Evolutionary conservation across 2,797 vertebrate genomes (phyloP), one percentile per base, ranked within the genome.

Genomic region (Kryptolebias ocellatus): DNA sequence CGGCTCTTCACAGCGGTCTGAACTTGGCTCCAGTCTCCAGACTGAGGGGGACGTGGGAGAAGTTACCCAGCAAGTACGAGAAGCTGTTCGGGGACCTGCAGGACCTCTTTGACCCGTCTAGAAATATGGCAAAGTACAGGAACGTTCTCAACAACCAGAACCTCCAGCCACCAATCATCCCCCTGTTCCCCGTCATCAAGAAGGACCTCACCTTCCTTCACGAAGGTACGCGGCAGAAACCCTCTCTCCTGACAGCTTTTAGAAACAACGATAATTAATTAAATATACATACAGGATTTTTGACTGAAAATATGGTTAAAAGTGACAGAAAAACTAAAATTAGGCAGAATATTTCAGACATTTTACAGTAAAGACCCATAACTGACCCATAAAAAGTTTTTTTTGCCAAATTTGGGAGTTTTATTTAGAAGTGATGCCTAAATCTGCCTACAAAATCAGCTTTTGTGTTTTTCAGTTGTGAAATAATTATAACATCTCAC

Each of bases 71-170:
- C 90, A 99, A 99, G 80, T 99, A 99, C 1, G 98, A 99, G 87
- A 99, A 99, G 86, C 92, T 99, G 4, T 99, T 99, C 74, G 95
- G 97, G 68, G 98, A 99, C 91, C 95, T 99, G 57, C 98, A 99
- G 89, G 98, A 99, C 88, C 94, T 99, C 39, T 99, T 99, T 49
- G 98, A 99, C 90, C 98, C 98, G 4, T 99, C 98, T 47, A 96
- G 98, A 83, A 99, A 99, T 59, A 99, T 99, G 98, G 98, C 98
- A 64, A 99, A 99, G 91, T 99, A 99, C 80, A 95, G 98, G 70
- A 99, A 99, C 63, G 95, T 99, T 65, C 95, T 99, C 65, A 99
- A 98, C 90, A 98, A 95, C 90, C 97, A 99, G 92, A 99, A 98
- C 90, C 93, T 99, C 0, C 98, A 99, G 70, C 98, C 98, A 0